Conservation (phyloP, 2,888 invertebrate genomes). For the Epinotia demarniana region DNA sequence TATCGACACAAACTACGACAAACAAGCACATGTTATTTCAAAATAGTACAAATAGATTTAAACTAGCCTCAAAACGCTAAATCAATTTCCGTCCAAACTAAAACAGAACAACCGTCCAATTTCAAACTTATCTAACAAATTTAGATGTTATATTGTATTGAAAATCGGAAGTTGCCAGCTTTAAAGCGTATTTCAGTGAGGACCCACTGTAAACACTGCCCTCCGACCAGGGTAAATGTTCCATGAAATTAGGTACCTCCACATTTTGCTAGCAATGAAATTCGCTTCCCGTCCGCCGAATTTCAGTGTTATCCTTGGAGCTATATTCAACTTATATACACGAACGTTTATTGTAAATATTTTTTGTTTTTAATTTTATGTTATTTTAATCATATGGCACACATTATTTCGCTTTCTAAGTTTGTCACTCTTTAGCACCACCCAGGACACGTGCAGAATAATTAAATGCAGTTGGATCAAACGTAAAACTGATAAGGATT, state of each 20-base stretch:
- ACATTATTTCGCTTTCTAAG: too few species aligned
- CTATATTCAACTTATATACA: conserved; percentile 10
- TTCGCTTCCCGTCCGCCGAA: conserved; percentile 65
- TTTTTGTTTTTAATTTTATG: too few species aligned
- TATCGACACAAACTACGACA: neutral
- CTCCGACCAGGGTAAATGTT: conserved; percentile 72
- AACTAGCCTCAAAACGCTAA: conserved; percentile 37
- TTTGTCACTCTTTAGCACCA: too few species aligned
- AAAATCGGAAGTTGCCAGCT: conserved; percentile 49
- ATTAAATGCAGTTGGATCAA: too few species aligned
- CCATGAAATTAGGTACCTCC: conserved; percentile 74
- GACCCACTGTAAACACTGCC: conserved; percentile 68
- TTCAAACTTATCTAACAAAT: conserved; percentile 32
- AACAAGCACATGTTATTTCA: neutral
- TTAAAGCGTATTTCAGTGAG: conserved; percentile 51
- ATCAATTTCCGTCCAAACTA: conserved; percentile 14
- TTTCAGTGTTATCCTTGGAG: conserved; percentile 59
- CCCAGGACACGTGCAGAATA: too few species aligned
- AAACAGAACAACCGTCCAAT: conserved; percentile 29
- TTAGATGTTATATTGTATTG: conserved; percentile 42
- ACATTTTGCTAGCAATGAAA: conserved; percentile 70
- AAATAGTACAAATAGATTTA: conserved; percentile 21
- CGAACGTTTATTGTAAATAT: neutral
- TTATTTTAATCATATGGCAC: too few species aligned
- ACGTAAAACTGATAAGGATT: too few species aligned